These are phyloP conservation scores for Halocynthia aurantium DNA, from an alignment of 23 tunicate species.

Conservation along the genomic window DNA sequence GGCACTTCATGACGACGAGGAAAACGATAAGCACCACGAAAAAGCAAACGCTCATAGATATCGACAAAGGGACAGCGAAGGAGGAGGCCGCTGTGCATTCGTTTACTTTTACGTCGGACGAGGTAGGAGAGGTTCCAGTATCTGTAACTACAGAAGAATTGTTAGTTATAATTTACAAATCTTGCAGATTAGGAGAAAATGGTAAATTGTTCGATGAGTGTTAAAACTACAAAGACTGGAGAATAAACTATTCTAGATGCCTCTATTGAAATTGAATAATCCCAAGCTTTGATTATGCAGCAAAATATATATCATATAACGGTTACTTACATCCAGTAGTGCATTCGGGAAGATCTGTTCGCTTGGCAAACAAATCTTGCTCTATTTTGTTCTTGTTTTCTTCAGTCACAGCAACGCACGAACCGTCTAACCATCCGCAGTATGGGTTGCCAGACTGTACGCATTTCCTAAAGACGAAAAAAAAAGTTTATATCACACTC, in stretches of 20 bases:
- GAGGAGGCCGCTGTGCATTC: background rate
- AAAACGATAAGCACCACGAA: constrained; percentile 20
- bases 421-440: constrained; percentile 56
- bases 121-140: too few relatives aligned
- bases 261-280: too few relatives aligned
- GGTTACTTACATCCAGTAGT: background rate
- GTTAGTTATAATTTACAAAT: too few relatives aligned
- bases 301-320: background rate
- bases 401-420: constrained; percentile 28
- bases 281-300: too few relatives aligned
- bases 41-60: constrained; percentile 18
- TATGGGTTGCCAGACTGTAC: constrained; percentile 60
- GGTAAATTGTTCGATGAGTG: too few relatives aligned
- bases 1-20: constrained; percentile 19
- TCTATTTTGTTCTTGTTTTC: background rate
- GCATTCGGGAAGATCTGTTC: constrained; percentile 8
- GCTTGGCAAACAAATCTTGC: constrained; percentile 16
- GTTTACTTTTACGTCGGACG: background rate
- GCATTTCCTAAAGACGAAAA: constrained; percentile 36
- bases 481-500: background rate
- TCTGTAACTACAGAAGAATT: too few relatives aligned
- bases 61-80: constrained; percentile 23
- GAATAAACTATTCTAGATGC: too few relatives aligned
- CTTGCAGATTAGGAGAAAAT: too few relatives aligned
- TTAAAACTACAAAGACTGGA: too few relatives aligned